Conservation (phyloP, 2,888 invertebrate genomes). For the Scrobipalpa costella region DNA sequence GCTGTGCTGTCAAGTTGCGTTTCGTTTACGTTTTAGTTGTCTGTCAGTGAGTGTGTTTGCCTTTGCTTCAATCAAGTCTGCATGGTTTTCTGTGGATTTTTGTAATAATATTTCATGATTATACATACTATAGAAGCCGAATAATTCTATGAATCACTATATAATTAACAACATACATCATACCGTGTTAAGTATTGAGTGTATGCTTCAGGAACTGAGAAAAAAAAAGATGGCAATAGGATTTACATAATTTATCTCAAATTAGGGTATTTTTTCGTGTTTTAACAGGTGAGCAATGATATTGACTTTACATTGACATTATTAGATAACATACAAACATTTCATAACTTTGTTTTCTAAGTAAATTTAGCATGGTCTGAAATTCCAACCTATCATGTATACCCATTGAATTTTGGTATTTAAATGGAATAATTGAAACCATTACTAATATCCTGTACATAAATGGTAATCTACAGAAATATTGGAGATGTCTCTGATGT, state of each 20-base stretch:
- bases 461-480: too few species aligned
- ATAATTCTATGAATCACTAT: neutral
- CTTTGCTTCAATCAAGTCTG: conserved; percentile 7
- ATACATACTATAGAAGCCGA: neutral
- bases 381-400: neutral
- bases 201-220: neutral
- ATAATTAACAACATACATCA: neutral
- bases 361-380: neutral
- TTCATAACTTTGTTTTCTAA: neutral
- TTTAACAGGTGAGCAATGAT: conserved; percentile 23
- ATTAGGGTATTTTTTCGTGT: conserved; percentile 5
- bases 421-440: too few species aligned
- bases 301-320: neutral
- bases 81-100: conserved; percentile 3
- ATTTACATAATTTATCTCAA: conserved; percentile 30
- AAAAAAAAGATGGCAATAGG: conserved; percentile 5
- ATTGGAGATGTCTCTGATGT: too few species aligned
- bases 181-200: neutral
- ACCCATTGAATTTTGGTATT: neutral
- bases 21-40: neutral
- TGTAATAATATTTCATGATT: neutral
- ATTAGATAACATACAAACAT: neutral
- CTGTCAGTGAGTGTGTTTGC: neutral
- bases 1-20: neutral
- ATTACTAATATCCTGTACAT: too few species aligned